Base-by-base conservation (phyloP, 2,797 vertebrate species). In the Sebastes oblongus region DNA sequence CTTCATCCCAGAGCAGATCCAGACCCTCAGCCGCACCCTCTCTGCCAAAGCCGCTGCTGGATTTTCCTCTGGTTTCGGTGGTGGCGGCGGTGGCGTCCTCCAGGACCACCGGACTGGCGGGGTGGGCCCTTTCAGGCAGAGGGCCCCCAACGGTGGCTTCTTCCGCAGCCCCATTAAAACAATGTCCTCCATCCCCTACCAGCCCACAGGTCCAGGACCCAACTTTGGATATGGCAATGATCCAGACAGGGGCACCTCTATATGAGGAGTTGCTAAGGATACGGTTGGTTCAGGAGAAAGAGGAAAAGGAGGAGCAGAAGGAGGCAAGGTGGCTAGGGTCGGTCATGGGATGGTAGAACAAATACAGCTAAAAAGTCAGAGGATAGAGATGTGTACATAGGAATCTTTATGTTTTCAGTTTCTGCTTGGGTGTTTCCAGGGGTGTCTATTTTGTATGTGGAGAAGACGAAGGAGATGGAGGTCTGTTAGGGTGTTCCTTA, bases 1-100 rank as follows among this genome's bases (percentile, higher is more conserved):
- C 93, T 99, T 99, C 95, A 99, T 99, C 95, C 98, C 98, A 25
- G 98, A 99, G 94, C 98, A 99, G 96, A 99, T 99, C 96, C 98
- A 99, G 96, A 99, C 98, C 95, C 97, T 99, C 90, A 99, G 98
- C 95, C 98, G 98, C 91, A 99, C 96, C 81, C 96, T 99, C 80
- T 99, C 98, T 22, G 97, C 98, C 93, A 99, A 99, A 96, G 98
- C 98, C 5, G 98, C 97, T 61, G 98, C 98, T 32, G 98, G 98
- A 75, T 99, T 99, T 91, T 96, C 98, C 89, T 68, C 93, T 66
- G 93, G 94, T 84, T 99, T 99, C 50, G 97, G 98, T 76, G 95
- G 94, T 13, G 83, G 81, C 59, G 93, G 92, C 5, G 86, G 89
- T 20, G 77, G 94, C n/a, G 84, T 58, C 68, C 92, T 98, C 91